phyloP scores from a whole-genome alignment of 2,113 vertebrate species.

The Sisor rabdophorus region DNA sequence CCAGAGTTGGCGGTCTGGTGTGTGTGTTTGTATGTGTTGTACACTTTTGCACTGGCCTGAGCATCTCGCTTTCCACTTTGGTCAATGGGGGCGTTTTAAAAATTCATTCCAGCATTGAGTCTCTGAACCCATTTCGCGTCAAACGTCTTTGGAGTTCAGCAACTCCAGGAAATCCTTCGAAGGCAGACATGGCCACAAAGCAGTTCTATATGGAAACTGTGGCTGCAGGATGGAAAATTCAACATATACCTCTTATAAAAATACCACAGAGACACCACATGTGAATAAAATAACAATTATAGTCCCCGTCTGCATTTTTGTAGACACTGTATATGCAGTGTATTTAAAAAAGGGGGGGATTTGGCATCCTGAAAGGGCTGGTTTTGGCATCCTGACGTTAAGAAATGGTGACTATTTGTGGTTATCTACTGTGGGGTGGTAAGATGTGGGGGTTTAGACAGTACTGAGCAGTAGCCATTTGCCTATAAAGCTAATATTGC shows the following conservation, averaged over 20 bases:
- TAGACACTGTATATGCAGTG: background rate
- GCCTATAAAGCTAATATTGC: background rate
- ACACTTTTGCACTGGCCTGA: background rate
- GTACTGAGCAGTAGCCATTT: background rate
- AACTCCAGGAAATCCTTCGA: slow-evolving; percentile 19
- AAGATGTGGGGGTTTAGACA: background rate
- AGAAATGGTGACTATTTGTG: background rate
- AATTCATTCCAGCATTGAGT: slow-evolving; percentile 28
- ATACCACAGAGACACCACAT: slow-evolving; percentile 10
- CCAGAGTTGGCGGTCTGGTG: background rate
- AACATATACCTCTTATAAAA: slow-evolving; percentile 22
- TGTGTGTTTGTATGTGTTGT: slow-evolving; percentile 7
- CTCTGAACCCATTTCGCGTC: background rate
- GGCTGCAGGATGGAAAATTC: slow-evolving; percentile 7
- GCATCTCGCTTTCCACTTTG: slow-evolving; percentile 1
- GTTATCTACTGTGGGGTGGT: background rate
- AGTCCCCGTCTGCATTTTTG: background rate
- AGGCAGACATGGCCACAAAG: slow-evolving; percentile 14
- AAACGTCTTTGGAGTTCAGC: background rate
- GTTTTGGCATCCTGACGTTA: slow-evolving; percentile 3
- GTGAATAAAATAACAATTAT: slow-evolving; percentile 17
- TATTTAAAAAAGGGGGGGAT: slow-evolving; percentile 1
- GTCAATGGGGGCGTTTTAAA: slow-evolving; percentile 34
- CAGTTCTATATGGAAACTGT: slow-evolving; percentile 29
- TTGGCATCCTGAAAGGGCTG: too few relatives aligned